phyloP scores from a whole-genome alignment of 2,888 invertebrate genomes.

The Ectemnius continuus region DNA sequence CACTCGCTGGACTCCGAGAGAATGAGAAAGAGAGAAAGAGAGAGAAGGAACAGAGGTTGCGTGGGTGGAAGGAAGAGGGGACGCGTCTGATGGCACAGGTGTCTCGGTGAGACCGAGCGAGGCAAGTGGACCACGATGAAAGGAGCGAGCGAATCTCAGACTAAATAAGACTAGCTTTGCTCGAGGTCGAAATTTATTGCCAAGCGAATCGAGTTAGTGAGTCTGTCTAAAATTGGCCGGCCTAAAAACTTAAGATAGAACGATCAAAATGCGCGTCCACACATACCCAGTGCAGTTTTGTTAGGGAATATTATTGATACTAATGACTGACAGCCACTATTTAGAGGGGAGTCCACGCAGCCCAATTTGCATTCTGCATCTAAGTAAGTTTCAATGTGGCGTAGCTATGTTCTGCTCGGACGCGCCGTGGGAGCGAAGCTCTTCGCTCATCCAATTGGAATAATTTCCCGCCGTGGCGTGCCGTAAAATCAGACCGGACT shows the following conservation, averaged over 20 bases:
- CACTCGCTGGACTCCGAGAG: not conserved
- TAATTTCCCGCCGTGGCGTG: not conserved
- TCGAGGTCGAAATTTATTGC: too few species aligned
- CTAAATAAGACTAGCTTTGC: too few species aligned
- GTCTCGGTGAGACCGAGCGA: slow-evolving; percentile 25
- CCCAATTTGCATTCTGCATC: too few species aligned
- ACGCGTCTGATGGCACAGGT: slow-evolving; percentile 41
- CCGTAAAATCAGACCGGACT: slow-evolving; percentile 8
- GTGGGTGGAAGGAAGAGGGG: slow-evolving; percentile 38
- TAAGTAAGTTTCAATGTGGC: too few species aligned
- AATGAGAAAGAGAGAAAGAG: slow-evolving; percentile 23
- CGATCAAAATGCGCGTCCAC: too few species aligned
- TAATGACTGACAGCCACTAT: not conserved
- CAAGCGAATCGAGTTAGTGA: too few species aligned
- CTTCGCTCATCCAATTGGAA: not conserved
- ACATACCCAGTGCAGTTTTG: too few species aligned
- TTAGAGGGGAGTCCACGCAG: not conserved
- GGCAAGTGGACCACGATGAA: slow-evolving; percentile 2
- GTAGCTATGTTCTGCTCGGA: slow-evolving; percentile 11
- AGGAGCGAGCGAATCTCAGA: too few species aligned
- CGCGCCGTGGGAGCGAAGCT: not conserved
- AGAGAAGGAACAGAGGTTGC: slow-evolving; percentile 5
- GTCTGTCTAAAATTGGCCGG: too few species aligned
- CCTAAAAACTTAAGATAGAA: too few species aligned
- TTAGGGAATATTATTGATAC: not conserved